Conservation (phyloP, 2,113 vertebrate genomes). For the Aphyosemion australe region DNA sequence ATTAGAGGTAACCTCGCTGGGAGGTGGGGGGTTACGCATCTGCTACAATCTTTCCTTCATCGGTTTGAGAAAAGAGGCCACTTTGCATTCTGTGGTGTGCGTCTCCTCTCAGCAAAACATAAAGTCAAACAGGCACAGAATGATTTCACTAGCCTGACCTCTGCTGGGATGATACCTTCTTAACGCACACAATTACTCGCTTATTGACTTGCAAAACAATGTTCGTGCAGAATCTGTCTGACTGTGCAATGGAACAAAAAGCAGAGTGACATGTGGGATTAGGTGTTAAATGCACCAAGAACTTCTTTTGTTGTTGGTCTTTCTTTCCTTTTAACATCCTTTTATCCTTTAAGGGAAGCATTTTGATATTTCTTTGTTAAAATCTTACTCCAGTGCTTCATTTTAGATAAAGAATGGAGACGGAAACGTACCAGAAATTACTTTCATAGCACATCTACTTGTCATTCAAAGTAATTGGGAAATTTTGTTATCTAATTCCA, state of each 20-base stretch:
- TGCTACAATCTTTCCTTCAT: conserved; percentile 41
- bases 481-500: no score
- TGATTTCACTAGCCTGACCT: conserved; percentile 68
- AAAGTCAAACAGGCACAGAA: conserved; percentile 63
- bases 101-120: conserved; percentile 57
- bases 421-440: no score
- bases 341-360: no score
- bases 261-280: conserved; percentile 33
- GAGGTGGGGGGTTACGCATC: conserved; percentile 52
- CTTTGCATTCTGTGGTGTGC: conserved; percentile 54
- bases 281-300: conserved; percentile 4
- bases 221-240: conserved; percentile 23
- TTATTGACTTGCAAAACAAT: conserved; percentile 75
- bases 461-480: no score
- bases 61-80: conserved; percentile 57
- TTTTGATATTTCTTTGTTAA: no score
- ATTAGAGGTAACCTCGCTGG: conserved; percentile 65
- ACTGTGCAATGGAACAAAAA: conserved; percentile 19
- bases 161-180: conserved; percentile 52
- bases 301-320: conserved; percentile 3
- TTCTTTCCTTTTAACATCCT: no score
- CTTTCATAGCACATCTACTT: no score
- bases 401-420: no score
- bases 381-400: no score
- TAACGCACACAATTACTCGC: conserved; percentile 66